Conservation (phyloP, 2,888 invertebrate species). For the Teleogryllus oceanicus region DNA sequence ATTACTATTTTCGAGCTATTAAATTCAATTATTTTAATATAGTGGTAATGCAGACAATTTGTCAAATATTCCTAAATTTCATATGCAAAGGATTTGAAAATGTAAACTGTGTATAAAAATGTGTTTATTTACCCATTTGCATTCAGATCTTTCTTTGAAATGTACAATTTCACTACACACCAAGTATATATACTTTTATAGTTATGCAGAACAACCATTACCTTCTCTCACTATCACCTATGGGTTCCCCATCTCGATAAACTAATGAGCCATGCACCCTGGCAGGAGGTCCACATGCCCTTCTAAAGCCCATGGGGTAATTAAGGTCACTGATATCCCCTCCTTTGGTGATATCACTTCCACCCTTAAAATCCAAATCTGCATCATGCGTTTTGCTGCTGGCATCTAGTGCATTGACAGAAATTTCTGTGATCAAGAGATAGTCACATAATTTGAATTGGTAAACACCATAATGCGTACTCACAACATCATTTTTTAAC, state of each 20-base stretch:
- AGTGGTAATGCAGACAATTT: too few species aligned
- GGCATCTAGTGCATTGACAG: slow-evolving; percentile 29
- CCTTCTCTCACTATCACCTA: slow-evolving; percentile 62
- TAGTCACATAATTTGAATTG: background rate
- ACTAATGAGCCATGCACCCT: slow-evolving; percentile 75
- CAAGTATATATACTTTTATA: background rate
- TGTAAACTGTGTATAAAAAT: too few species aligned
- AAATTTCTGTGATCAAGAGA: slow-evolving; percentile 11
- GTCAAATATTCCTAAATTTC: too few species aligned
- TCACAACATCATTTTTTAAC: background rate
- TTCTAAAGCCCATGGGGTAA: slow-evolving; percentile 36
- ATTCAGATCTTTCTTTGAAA: slow-evolving; percentile 19
- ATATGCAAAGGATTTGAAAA: too few species aligned
- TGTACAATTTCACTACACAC: slow-evolving; percentile 18
- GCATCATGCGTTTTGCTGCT: slow-evolving; percentile 31
- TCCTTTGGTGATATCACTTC: slow-evolving; percentile 50
- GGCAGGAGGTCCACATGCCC: slow-evolving; percentile 62
- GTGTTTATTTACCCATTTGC: too few species aligned
- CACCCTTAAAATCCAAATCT: slow-evolving; percentile 41
- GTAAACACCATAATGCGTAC: too few species aligned
- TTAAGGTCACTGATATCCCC: slow-evolving; percentile 44
- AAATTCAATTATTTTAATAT: too few species aligned
- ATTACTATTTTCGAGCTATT: too few species aligned
- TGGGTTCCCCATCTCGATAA: slow-evolving; percentile 62
- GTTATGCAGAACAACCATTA: slow-evolving; percentile 39